Base-by-base conservation (phyloP, 2,113 vertebrate species). In the Percopsis transmontana region DNA sequence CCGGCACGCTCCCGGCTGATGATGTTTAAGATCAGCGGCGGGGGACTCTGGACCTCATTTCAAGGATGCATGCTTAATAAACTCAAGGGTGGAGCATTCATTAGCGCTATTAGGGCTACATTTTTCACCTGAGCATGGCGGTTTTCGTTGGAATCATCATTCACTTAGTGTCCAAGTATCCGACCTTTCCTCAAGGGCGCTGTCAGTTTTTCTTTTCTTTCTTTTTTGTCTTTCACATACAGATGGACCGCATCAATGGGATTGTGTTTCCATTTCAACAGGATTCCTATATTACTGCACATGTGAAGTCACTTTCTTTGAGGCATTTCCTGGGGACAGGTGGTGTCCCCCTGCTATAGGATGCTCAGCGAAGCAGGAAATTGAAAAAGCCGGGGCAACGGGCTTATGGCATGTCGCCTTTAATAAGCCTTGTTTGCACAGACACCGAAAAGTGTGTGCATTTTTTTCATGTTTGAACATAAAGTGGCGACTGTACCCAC, bases 381-480 rank as follows among this genome's bases (percentile, higher is more conserved):
- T 91, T 90, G 84, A 85, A 91, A 91, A 89, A 80, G 40, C 74
- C 72, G 74, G 68, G 73, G 66, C 51, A 41, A 33, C 42, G 68
- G 78, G 84, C 90, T 88, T 85, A 85, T 76, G 65, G 81, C 59
- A 79, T 77, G 68, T 86, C 73, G 21, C 80, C 70, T 76, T 85
- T 89, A 90, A 89, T 86, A 85, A 82, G 86, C 63, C 87, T 89
- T 87, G 88, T 91, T 91, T 89, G 84, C 78, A 61, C 68, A 71
- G 83, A 87, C 81, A 82, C 45, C 15, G 71, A 68, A 82, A 81
- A 72, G 73, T 81, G 65, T 64, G 71, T 24, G 70, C 85, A 80
- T 86, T 90, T 67, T 83, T 88, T 87, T 87, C 83, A 85, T 47
- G 68, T 71, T 63, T 48, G 75, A 79, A 69, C 72, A 87, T 87